Percentiles rank a stretch among this genome's conserved stretches.
Conservation (phyloP, 2,888 invertebrate species). For the Drosophila acutilabella region DNA sequence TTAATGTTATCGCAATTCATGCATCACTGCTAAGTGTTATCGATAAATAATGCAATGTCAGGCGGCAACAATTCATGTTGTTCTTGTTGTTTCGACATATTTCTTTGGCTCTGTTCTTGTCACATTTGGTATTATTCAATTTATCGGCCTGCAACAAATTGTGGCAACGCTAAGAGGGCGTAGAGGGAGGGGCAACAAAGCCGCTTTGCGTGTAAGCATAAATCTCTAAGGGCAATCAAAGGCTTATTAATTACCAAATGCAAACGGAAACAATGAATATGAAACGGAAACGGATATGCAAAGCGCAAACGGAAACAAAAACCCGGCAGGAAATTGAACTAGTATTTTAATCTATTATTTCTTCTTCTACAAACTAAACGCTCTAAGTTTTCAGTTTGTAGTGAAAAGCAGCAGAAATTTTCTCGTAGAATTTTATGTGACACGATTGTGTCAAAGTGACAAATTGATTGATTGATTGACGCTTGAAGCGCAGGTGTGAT, state of each 20-base stretch:
- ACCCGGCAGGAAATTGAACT: constrained; percentile 43
- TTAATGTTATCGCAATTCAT: constrained; percentile 83
- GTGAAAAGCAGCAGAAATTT: neutral
- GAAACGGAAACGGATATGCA: constrained; percentile 25
- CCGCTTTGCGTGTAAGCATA: constrained; percentile 28
- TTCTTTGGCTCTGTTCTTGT: constrained; percentile 9
- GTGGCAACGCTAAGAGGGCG: neutral
- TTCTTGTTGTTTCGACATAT: neutral
- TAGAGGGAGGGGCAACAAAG: neutral
- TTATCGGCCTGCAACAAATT: constrained; percentile 11
- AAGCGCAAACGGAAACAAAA: constrained; percentile 38
- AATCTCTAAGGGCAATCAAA: constrained; percentile 39
- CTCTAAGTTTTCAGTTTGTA: neutral
- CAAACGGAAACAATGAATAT: constrained; percentile 32
- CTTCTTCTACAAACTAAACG: constrained; percentile 4
- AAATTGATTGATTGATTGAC: constrained; percentile 57
- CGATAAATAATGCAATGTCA: constrained; percentile 77
- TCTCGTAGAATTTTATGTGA: constrained; percentile 30
- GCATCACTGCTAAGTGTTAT: constrained; percentile 81
- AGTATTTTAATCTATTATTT: constrained; percentile 1
- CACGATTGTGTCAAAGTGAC: constrained; percentile 37
- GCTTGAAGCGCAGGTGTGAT: neutral
- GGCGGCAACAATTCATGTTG: constrained; percentile 31
- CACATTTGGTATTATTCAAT: constrained; percentile 16
- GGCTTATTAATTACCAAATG: constrained; percentile 41